Conservation (phyloP, 2,888 invertebrate species). For the Pollenia angustigena region DNA sequence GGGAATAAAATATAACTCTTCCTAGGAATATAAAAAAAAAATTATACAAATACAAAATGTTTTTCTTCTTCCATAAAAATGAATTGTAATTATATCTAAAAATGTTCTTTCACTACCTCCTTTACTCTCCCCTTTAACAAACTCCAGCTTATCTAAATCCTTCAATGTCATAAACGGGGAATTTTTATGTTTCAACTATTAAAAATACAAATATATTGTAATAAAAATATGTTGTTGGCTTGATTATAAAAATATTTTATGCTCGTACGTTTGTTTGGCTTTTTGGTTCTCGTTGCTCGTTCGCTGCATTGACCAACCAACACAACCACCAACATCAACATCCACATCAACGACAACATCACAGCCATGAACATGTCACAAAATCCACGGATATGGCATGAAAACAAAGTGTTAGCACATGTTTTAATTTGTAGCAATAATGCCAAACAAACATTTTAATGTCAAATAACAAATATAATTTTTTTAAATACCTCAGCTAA, state of each 20-base stretch:
- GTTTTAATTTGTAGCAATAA: conserved; percentile 72
- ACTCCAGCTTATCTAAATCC: conserved; percentile 35
- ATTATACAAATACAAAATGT: not conserved
- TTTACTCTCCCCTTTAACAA: not conserved
- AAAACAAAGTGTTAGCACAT: conserved; percentile 64
- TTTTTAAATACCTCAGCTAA: conserved; percentile 55
- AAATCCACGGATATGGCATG: conserved; percentile 10
- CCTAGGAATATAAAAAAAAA: too few species aligned
- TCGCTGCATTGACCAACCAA: conserved; percentile 36
- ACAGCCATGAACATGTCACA: not conserved
- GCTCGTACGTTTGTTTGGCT: conserved; percentile 10
- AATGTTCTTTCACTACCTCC: not conserved
- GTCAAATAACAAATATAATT: conserved; percentile 27
- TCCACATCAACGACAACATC: conserved; percentile 10
- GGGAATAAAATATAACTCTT: too few species aligned
- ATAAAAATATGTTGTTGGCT: conserved; percentile 62
- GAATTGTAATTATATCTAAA: not conserved
- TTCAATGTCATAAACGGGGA: conserved; percentile 52
- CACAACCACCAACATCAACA: not conserved
- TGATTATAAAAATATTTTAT: conserved; percentile 62
- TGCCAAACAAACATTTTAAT: conserved; percentile 54
- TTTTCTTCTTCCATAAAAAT: not conserved
- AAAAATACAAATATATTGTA: conserved; percentile 69
- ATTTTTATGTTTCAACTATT: conserved; percentile 66
- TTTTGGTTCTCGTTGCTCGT: not conserved